These are phyloP conservation scores for Thereuonema tuberculata DNA, from an alignment of 1,140 invertebrate species.

Conservation along the genomic window DNA sequence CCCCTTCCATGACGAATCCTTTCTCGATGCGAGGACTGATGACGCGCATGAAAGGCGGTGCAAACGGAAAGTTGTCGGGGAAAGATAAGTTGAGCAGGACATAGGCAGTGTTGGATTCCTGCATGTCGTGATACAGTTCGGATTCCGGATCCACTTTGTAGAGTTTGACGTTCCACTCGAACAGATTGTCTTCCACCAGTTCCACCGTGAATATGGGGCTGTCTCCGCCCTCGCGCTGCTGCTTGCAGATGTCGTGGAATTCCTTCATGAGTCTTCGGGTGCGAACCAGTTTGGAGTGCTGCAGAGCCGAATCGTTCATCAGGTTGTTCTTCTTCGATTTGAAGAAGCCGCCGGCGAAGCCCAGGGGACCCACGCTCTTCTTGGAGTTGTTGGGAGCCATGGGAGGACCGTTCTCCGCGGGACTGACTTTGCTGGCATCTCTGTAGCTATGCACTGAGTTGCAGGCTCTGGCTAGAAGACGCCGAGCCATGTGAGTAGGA, in stretches of 20 bases:
- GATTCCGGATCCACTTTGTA: conserved; percentile 68
- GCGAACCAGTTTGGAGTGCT: conserved; percentile 43
- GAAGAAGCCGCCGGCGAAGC: not conserved
- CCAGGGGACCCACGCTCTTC: conserved; percentile 7
- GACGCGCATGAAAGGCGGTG: conserved; percentile 86
- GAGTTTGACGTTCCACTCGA: conserved; percentile 83
- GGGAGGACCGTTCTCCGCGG: conserved; percentile 40
- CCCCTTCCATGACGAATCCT: conserved; percentile 88
- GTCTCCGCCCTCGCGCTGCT: conserved; percentile 40
- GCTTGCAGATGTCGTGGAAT: conserved; percentile 63
- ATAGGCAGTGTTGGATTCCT: conserved; percentile 55
- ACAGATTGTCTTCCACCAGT: conserved; percentile 81
- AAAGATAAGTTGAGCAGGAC: conserved; percentile 70
- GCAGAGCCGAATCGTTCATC: conserved; percentile 13
- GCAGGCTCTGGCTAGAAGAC: conserved; percentile 33
- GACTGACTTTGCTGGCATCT: conserved; percentile 39
- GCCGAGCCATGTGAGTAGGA: conserved; percentile 37
- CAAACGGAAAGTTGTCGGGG: conserved; percentile 84
- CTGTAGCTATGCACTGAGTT: conserved; percentile 34
- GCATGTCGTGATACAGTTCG: conserved; percentile 48
- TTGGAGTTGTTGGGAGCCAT: conserved; percentile 25
- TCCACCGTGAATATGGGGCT: conserved; percentile 71
- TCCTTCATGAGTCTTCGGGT: conserved; percentile 83
- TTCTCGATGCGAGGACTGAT: conserved; percentile 82
- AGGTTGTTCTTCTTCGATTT: conserved; percentile 6